Evolutionary conservation across 1,140 invertebrate genomes (phyloP).

Genomic region (Schlechtendalia chinensis): DNA sequence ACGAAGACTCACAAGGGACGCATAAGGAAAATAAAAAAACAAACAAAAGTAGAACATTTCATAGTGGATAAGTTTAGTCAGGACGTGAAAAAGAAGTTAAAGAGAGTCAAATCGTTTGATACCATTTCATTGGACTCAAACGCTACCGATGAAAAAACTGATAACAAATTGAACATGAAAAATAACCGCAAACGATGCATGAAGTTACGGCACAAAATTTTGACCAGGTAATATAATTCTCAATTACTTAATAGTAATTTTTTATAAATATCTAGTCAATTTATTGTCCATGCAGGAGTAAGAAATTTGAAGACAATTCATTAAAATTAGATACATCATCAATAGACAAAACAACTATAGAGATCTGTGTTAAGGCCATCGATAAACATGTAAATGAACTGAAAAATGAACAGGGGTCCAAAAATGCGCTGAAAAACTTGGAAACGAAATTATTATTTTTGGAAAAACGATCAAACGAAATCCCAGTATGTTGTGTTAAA

Average conservation of each 20-base stretch:
- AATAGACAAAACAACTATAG: slow-evolving; percentile 32
- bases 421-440: slow-evolving; percentile 36
- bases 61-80: slow-evolving; percentile 35
- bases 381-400: slow-evolving; percentile 37
- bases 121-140: slow-evolving; percentile 26
- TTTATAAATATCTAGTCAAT: neutral
- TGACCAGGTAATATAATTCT: slow-evolving; percentile 40
- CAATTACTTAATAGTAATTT: neutral
- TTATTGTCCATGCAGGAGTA: slow-evolving; percentile 11
- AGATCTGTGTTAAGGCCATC: slow-evolving; percentile 41
- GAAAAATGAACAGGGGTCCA: slow-evolving; percentile 37
- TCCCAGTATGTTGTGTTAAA: slow-evolving; percentile 11
- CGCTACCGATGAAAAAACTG: slow-evolving; percentile 34
- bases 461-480: slow-evolving; percentile 46
- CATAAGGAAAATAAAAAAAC: slow-evolving; percentile 40
- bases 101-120: slow-evolving; percentile 25
- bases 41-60: slow-evolving; percentile 19
- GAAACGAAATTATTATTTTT: slow-evolving; percentile 46
- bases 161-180: slow-evolving; percentile 12
- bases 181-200: slow-evolving; percentile 32
- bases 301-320: slow-evolving; percentile 30
- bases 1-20: slow-evolving; percentile 43
- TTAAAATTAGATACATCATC: slow-evolving; percentile 2
- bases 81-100: slow-evolving; percentile 38
- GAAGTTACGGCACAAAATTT: slow-evolving; percentile 39